These are phyloP conservation scores for Dromius quadrimaculatus DNA, from an alignment of 2,888 invertebrate genomes.

Conservation along the genomic window DNA sequence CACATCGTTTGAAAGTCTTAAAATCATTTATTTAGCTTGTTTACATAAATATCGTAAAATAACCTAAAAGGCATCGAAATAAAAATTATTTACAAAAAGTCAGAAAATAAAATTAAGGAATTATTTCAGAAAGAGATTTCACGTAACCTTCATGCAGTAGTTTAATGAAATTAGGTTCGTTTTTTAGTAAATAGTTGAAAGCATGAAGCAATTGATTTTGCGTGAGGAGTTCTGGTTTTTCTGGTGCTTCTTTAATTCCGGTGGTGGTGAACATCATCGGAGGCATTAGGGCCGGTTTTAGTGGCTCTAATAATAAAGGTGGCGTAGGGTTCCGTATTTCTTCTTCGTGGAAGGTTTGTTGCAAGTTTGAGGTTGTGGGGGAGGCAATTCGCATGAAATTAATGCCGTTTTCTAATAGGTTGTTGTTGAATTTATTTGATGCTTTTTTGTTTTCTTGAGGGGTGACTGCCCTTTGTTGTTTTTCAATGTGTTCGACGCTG, in stretches of 20 bases:
- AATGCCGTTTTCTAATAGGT: slow-evolving; percentile 67
- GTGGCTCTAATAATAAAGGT: slow-evolving; percentile 71
- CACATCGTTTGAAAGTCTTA: too few species aligned
- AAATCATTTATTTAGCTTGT: too few species aligned
- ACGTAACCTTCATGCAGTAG: slow-evolving; percentile 94
- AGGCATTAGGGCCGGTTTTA: slow-evolving; percentile 84
- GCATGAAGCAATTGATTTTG: slow-evolving; percentile 91
- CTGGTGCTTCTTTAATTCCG: slow-evolving; percentile 56
- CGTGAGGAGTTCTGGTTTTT: slow-evolving; percentile 78
- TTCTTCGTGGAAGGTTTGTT: slow-evolving; percentile 16
- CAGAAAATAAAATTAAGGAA: slow-evolving; percentile 62
- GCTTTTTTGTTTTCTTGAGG: slow-evolving; percentile 69
- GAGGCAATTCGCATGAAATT: slow-evolving; percentile 71
- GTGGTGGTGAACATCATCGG: slow-evolving; percentile 86
- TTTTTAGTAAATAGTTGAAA: slow-evolving; percentile 86
- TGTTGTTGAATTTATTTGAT: slow-evolving; percentile 46
- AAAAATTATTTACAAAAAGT: too few species aligned
- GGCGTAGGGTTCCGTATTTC: slow-evolving; percentile 64
- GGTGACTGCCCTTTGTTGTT: slow-evolving; percentile 82
- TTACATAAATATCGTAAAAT: too few species aligned
- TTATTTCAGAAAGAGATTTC: slow-evolving; percentile 81
- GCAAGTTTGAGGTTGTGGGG: slow-evolving; percentile 63
- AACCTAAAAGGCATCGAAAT: too few species aligned
- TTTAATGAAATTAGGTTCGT: slow-evolving; percentile 88
- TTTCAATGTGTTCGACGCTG: slow-evolving; percentile 89